A percentile compares a stretch with the other conserved stretches of the same genome.
Evolutionary conservation across 2,797 vertebrate genomes (phyloP).

Genomic region (Sebastes iracundus): DNA sequence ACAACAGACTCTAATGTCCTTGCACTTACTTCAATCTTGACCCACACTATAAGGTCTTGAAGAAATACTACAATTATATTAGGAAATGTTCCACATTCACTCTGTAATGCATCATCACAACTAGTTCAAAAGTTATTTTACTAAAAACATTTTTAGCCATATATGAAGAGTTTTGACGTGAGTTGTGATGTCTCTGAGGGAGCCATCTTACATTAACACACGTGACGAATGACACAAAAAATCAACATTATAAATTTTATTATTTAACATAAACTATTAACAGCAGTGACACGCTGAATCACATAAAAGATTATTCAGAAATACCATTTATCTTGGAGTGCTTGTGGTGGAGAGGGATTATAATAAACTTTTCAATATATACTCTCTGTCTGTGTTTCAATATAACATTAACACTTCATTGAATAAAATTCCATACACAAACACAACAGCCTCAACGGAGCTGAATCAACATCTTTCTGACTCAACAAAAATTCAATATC

Average conservation of each 20-base stretch:
- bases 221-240: background rate
- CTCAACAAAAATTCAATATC: background rate
- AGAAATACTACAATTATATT: background rate
- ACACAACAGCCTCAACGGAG: background rate
- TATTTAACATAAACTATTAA: constrained; percentile 44
- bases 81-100: background rate
- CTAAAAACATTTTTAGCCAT: too few relatives aligned
- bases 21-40: background rate
- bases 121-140: background rate
- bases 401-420: constrained; percentile 30
- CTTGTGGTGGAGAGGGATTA: background rate
- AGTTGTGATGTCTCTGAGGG: background rate
- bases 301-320: constrained; percentile 36
- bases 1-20: background rate
- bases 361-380: constrained; percentile 21
- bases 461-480: constrained; percentile 2
- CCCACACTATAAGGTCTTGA: background rate
- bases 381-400: background rate
- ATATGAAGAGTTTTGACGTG: background rate
- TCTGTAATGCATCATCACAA: background rate
- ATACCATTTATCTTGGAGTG: constrained; percentile 27
- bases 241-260: constrained; percentile 28
- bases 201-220: background rate
- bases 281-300: constrained; percentile 42
- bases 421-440: constrained; percentile 28